These are phyloP conservation scores for Isichthys henryi DNA, from an alignment of 2,113 vertebrate genomes.

Conservation along the genomic window DNA sequence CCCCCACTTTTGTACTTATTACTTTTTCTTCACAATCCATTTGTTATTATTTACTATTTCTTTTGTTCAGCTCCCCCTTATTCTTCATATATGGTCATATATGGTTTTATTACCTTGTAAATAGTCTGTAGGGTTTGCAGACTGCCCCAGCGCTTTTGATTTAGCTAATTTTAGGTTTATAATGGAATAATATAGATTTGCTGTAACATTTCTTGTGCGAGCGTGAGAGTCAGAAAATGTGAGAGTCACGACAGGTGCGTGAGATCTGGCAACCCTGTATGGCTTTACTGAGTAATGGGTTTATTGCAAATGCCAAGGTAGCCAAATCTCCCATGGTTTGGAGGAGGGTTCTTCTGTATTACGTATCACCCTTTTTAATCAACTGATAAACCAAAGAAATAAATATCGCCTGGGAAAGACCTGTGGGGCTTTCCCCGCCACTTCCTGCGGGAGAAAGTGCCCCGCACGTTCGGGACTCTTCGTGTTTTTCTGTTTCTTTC, in stretches of 20 bases:
- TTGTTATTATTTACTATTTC: neutral
- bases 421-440: neutral
- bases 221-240: neutral
- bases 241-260: neutral
- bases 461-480: constrained; percentile 20
- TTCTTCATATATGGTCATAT: neutral
- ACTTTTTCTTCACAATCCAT: neutral
- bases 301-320: neutral
- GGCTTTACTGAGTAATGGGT: neutral
- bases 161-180: too few relatives aligned
- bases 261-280: neutral
- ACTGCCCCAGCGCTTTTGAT: too few relatives aligned
- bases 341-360: neutral
- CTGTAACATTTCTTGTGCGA: neutral
- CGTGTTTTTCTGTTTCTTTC: neutral
- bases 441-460: constrained; percentile 20
- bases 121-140: too few relatives aligned
- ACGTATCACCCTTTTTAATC: constrained; percentile 14
- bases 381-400: neutral
- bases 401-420: constrained; percentile 13
- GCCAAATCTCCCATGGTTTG: neutral
- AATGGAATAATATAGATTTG: neutral
- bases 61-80: neutral
- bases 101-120: too few relatives aligned
- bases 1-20: neutral